Conservation (phyloP, 1,140 invertebrate genomes). For the Glomeris maerens region DNA sequence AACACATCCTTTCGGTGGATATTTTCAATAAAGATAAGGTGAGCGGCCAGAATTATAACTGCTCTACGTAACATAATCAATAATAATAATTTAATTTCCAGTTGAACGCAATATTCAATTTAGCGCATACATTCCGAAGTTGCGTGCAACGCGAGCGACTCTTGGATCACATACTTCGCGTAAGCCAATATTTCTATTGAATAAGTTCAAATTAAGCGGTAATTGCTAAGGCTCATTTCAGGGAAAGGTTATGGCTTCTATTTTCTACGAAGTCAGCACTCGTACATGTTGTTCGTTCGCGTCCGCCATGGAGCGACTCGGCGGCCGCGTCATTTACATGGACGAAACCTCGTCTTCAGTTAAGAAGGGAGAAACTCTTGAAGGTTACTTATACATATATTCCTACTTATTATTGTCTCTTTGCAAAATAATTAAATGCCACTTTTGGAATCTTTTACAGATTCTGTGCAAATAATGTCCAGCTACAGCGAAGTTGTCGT, state of each 20-base stretch:
- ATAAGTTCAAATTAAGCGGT: not conserved
- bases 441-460: conserved; percentile 38
- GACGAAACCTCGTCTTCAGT: conserved; percentile 79
- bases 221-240: conserved; percentile 25
- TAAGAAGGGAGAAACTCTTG: conserved; percentile 90
- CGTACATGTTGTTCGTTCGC: conserved; percentile 90
- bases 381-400: too few species aligned
- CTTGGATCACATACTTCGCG: conserved; percentile 70
- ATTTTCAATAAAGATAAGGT: conserved; percentile 68
- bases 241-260: conserved; percentile 86
- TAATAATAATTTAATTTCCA: conserved; percentile 37
- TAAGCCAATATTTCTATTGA: conserved; percentile 21
- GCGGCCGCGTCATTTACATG: conserved; percentile 78
- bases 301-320: conserved; percentile 88
- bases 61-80: too few species aligned
- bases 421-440: too few species aligned
- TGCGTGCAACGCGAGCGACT: conserved; percentile 66
- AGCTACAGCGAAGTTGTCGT: conserved; percentile 85
- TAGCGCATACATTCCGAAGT: conserved; percentile 72
- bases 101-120: conserved; percentile 83
- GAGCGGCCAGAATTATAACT: conserved; percentile 6
- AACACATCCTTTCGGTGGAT: conserved; percentile 69
- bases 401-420: too few species aligned
- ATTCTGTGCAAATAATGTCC: conserved; percentile 69
- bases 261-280: conserved; percentile 96